A percentile compares a stretch with the other conserved stretches of the same genome.
phyloP scores from a whole-genome alignment of 2,797 vertebrate genomes.

The Geotria australis region DNA sequence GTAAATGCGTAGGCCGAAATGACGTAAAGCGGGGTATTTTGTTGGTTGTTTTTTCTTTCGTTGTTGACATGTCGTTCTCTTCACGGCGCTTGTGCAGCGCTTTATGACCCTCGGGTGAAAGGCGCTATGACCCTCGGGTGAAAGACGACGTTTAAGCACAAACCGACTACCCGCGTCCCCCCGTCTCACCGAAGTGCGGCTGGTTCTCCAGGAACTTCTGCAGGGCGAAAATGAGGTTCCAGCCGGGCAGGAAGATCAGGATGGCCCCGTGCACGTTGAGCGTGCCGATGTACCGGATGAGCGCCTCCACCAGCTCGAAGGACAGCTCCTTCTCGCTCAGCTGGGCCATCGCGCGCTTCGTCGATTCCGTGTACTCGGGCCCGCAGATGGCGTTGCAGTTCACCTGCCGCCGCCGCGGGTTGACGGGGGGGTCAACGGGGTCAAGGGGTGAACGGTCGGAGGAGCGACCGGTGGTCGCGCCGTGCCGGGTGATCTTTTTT shows the following conservation, averaged over 20 bases:
- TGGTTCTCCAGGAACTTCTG: constrained; percentile 73
- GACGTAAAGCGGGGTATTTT: too few species aligned
- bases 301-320: constrained; percentile 69
- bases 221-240: constrained; percentile 84
- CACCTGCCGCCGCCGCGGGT: constrained; percentile 15
- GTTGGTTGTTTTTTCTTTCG: too few species aligned
- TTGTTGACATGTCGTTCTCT: too few species aligned
- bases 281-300: constrained; percentile 58
- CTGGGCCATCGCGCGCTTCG: constrained; percentile 43
- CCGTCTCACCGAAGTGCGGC: constrained; percentile 54
- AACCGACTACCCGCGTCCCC: too few species aligned
- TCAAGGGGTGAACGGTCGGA: too few species aligned
- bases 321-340: constrained; percentile 68
- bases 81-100: too few species aligned
- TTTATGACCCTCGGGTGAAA: too few species aligned
- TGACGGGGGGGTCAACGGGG: background rate
- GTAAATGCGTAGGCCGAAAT: too few species aligned
- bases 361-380: constrained; percentile 39
- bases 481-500: too few species aligned
- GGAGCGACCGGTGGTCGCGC: too few species aligned
- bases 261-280: constrained; percentile 51
- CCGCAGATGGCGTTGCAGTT: constrained; percentile 60
- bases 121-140: background rate
- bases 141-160: background rate
- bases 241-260: constrained; percentile 65